Evolutionary conservation across 2,888 invertebrate species (phyloP).

Genomic region (Shargacucullia verbasci): DNA sequence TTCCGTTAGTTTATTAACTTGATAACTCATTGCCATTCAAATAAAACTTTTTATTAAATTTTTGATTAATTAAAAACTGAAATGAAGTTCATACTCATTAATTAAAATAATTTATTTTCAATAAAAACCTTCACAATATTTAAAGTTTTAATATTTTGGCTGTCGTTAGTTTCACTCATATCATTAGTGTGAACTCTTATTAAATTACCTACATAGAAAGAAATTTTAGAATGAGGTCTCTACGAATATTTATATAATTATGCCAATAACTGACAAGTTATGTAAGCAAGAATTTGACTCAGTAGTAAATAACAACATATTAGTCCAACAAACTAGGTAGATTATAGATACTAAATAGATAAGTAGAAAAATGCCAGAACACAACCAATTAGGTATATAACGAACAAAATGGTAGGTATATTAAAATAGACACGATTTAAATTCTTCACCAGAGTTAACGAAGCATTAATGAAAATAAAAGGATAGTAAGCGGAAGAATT

Average conservation of each 20-base stretch:
- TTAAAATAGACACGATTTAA: constrained; percentile 11
- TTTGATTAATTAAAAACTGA: no score
- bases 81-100: no score
- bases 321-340: background rate
- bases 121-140: no score
- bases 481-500: constrained; percentile 37
- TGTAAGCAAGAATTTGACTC: background rate
- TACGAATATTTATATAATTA: background rate
- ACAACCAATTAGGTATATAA: no score
- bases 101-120: no score
- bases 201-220: no score
- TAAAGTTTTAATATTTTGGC: constrained; percentile 1
- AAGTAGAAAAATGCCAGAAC: background rate
- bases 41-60: no score
- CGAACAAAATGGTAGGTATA: no score
- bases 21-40: no score
- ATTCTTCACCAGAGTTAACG: constrained; percentile 27
- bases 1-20: no score
- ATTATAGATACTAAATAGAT: background rate
- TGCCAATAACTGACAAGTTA: background rate
- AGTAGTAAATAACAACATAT: background rate
- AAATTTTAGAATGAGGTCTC: background rate
- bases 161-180: background rate
- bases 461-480: constrained; percentile 39
- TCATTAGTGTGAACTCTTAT: no score